Percentiles rank a stretch among this genome's conserved stretches.
phyloP scores from a whole-genome alignment of 2,888 invertebrate species.

The Scaptodrosophila latifasciaeformis region DNA sequence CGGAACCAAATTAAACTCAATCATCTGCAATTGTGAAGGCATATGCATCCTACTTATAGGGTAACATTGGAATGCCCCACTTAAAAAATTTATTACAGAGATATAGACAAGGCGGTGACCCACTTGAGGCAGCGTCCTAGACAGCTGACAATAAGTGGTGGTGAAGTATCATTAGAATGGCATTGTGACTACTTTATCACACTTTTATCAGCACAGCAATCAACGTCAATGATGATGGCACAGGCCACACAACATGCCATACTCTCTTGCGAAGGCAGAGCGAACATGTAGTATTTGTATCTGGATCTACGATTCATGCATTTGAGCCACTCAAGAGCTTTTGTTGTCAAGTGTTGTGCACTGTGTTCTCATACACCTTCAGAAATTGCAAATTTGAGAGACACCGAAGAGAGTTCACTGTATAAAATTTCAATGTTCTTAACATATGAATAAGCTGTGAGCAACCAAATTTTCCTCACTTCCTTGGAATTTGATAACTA shows the following conservation, averaged over 20 bases:
- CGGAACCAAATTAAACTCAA: too few relatives aligned
- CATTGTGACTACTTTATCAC: constrained; percentile 33
- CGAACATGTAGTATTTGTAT: not conserved
- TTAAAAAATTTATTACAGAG: too few relatives aligned
- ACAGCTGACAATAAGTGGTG: not conserved
- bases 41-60: too few relatives aligned
- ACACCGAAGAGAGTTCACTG: too few relatives aligned
- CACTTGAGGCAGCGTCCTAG: not conserved
- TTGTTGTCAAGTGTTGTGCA: constrained; percentile 44
- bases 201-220: constrained; percentile 31
- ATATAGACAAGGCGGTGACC: too few relatives aligned
- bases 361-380: too few relatives aligned
- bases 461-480: too few relatives aligned
- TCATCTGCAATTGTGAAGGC: too few relatives aligned
- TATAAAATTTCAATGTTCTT: too few relatives aligned
- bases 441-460: too few relatives aligned
- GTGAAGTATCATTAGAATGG: not conserved
- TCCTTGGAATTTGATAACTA: too few relatives aligned
- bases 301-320: constrained; percentile 14
- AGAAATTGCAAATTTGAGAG: too few relatives aligned
- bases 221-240: constrained; percentile 30
- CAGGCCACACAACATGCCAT: not conserved
- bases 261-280: not conserved
- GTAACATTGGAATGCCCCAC: not conserved
- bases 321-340: constrained; percentile 45